These are phyloP conservation scores for Pagrus major DNA, from an alignment of 2,113 vertebrate species.

Conservation along the genomic window DNA sequence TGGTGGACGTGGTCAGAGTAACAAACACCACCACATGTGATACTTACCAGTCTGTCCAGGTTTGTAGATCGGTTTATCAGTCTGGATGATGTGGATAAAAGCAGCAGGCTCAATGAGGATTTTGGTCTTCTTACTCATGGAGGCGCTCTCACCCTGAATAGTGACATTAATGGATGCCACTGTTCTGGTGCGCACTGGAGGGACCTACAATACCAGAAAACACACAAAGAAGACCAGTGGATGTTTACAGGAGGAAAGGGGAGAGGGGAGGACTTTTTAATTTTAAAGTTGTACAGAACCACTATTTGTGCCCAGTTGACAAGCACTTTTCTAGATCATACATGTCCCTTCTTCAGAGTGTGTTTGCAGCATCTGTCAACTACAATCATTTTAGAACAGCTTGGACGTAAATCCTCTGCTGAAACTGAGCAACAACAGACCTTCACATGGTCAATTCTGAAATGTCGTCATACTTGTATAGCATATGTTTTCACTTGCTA, in stretches of 20 bases:
- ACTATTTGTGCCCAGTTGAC: neutral
- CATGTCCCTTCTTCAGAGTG: neutral
- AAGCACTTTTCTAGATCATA: neutral
- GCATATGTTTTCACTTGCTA: constrained; percentile 59
- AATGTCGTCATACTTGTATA: constrained; percentile 14
- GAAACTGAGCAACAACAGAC: constrained; percentile 14
- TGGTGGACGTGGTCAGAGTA: neutral
- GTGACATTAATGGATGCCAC: constrained; percentile 58
- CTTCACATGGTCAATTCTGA: constrained; percentile 15
- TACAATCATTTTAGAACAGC: neutral
- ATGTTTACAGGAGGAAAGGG: neutral
- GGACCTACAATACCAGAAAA: constrained; percentile 70
- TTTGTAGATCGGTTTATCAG: constrained; percentile 85
- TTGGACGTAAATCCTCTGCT: neutral
- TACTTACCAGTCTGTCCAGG: constrained; percentile 80
- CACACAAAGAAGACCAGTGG: neutral
- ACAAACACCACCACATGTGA: neutral
- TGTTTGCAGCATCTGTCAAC: constrained; percentile 4
- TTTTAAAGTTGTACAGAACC: neutral
- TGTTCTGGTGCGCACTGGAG: constrained; percentile 35
- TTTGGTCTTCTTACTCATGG: constrained; percentile 56
- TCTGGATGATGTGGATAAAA: constrained; percentile 73
- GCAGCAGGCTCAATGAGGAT: constrained; percentile 63
- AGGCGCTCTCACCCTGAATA: constrained; percentile 7
- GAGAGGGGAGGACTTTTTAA: neutral